Percentiles rank a stretch among this genome's conserved stretches.
Conservation (phyloP, 64 coral and sea anemone species). For the Stichodactyla helianthus region DNA sequence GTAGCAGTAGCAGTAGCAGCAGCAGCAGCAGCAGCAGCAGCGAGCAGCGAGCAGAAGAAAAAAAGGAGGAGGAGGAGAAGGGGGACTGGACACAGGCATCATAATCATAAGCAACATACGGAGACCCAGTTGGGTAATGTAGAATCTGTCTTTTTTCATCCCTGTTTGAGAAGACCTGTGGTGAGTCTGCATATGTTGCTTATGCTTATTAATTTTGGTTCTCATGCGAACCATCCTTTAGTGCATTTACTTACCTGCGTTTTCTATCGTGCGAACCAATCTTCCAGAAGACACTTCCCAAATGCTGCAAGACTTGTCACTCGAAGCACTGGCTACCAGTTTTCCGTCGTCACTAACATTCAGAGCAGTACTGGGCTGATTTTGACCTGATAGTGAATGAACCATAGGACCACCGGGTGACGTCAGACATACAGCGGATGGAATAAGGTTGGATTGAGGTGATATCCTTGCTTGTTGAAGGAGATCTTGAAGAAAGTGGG, state of each 20-base stretch:
- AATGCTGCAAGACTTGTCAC: slow-evolving; percentile 54
- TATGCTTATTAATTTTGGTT: neutral
- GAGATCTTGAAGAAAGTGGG: slow-evolving; percentile 5
- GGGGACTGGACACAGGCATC: too few relatives aligned
- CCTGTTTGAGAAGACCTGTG: too few relatives aligned
- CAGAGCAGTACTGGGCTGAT: slow-evolving; percentile 52
- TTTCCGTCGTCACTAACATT: slow-evolving; percentile 62
- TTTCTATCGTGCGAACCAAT: slow-evolving; percentile 55
- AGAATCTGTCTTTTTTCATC: too few relatives aligned
- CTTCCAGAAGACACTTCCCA: slow-evolving; percentile 78
- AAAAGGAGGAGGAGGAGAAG: too few relatives aligned
- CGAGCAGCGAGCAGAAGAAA: too few relatives aligned
- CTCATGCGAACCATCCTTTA: too few relatives aligned
- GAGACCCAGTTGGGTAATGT: too few relatives aligned
- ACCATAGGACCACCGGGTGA: slow-evolving; percentile 76
- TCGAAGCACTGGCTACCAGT: slow-evolving; percentile 56
- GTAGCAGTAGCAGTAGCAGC: too few relatives aligned
- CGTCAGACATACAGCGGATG: slow-evolving; percentile 56
- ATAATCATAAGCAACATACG: too few relatives aligned
- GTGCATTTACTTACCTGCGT: slow-evolving; percentile 39
- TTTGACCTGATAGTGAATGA: slow-evolving; percentile 69
- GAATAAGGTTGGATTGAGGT: slow-evolving; percentile 42
- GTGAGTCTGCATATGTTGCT: neutral
- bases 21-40: too few relatives aligned
- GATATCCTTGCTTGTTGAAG: slow-evolving; percentile 26